Conservation (phyloP, 2,797 vertebrate genomes). For the Muscicapa striata region DNA sequence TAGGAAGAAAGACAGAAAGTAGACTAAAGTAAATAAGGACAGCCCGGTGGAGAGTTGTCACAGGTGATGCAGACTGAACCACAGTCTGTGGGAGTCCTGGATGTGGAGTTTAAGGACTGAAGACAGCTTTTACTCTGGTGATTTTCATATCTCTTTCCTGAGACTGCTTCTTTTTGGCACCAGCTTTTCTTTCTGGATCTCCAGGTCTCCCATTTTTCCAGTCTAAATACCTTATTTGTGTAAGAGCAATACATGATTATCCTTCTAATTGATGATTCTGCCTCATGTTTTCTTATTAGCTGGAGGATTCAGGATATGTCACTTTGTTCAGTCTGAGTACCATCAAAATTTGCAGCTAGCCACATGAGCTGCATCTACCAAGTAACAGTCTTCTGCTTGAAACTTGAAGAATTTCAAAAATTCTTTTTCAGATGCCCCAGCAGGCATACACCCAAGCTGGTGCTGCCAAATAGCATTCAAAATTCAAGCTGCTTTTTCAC, state of each 20-base stretch:
- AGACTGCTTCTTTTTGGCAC: background rate
- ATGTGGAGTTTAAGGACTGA: background rate
- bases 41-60: background rate
- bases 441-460: background rate
- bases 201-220: background rate
- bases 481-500: background rate
- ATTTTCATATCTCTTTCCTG: background rate
- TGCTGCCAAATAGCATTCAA: background rate
- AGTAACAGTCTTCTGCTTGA: background rate
- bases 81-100: fast-evolving
- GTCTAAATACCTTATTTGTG: background rate
- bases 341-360: background rate
- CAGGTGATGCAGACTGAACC: background rate
- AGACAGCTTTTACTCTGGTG: background rate
- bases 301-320: background rate
- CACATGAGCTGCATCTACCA: background rate
- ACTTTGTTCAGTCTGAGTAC: background rate
- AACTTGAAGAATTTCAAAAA: background rate
- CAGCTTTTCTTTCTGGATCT: background rate
- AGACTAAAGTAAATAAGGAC: background rate
- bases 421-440: background rate
- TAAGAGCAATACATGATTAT: fast-evolving
- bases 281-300: background rate
- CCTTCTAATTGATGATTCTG: background rate
- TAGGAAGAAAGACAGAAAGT: background rate